These are phyloP conservation scores for Hymenopus coronatus DNA, from an alignment of 2,888 invertebrate genomes.

Conservation along the genomic window DNA sequence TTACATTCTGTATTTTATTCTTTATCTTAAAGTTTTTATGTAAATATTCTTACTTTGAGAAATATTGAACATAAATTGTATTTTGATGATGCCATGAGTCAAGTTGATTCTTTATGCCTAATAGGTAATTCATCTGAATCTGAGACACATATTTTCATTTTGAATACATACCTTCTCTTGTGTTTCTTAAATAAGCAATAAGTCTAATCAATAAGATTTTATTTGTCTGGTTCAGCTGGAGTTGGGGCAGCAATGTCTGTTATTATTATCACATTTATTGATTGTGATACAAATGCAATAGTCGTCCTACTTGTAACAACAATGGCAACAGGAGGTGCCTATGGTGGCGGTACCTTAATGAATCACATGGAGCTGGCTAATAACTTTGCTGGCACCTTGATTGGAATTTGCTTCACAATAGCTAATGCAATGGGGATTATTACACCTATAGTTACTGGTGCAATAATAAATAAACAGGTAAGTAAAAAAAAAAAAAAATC, in stretches of 20 bases:
- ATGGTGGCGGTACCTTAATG: conserved; percentile 39
- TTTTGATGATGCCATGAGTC: no score
- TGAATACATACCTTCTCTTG: no score
- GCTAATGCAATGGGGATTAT: conserved; percentile 43
- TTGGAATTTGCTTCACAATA: conserved; percentile 43
- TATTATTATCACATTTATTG: conserved; percentile 21
- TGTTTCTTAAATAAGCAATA: no score
- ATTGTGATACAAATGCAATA: conserved; percentile 19
- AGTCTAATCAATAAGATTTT: not conserved
- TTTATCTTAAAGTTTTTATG: no score
- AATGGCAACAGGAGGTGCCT: conserved; percentile 9
- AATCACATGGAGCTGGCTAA: conserved; percentile 44
- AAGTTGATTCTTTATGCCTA: no score
- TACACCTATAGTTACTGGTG: conserved; percentile 41
- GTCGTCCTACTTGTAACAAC: conserved; percentile 22
- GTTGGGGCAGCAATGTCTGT: conserved; percentile 17
- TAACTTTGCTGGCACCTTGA: conserved; percentile 43
- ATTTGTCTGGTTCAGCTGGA: conserved; percentile 9
- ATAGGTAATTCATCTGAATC: no score
- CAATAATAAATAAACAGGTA: conserved; percentile 36
- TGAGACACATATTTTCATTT: no score
- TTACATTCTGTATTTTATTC: no score
- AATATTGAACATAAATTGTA: no score
- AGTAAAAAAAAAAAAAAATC: not conserved
- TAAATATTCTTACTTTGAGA: no score